Conservation (phyloP, 2,797 vertebrate species). For the Rallus crepitans region DNA sequence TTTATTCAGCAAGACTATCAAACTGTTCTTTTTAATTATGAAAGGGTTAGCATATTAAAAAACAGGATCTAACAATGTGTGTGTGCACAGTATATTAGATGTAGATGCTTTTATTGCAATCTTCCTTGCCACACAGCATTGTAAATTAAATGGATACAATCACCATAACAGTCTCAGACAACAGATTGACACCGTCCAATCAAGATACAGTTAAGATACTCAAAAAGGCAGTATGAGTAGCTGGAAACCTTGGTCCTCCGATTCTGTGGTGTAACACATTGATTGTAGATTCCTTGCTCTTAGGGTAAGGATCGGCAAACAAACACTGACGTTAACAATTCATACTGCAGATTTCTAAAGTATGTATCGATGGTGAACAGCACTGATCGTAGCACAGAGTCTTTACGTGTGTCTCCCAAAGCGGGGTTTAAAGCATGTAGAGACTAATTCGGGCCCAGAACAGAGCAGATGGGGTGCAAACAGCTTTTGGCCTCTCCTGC, state of each 20-base stretch:
- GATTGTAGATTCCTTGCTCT: slow-evolving; percentile 14
- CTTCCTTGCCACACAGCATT: slow-evolving; percentile 21
- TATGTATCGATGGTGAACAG: background rate
- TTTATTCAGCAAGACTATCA: background rate
- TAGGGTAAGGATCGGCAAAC: slow-evolving; percentile 44
- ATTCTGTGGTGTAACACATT: background rate
- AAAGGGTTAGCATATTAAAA: background rate
- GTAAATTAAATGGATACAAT: slow-evolving; percentile 27
- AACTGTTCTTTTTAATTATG: background rate
- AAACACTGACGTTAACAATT: slow-evolving; percentile 24
- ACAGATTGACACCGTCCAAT: slow-evolving; percentile 36
- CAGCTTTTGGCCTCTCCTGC: slow-evolving; percentile 33
- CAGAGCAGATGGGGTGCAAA: background rate
- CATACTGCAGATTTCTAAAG: background rate
- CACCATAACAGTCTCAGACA: slow-evolving; percentile 31
- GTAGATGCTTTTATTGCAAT: slow-evolving; percentile 63
- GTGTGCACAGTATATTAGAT: slow-evolving; percentile 29
- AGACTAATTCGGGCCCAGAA: background rate
- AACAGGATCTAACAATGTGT: slow-evolving; percentile 28
- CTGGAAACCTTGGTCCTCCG: slow-evolving; percentile 32
- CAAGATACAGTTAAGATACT: slow-evolving; percentile 59
- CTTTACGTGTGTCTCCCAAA: background rate
- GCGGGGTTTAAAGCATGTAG: background rate
- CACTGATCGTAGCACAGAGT: slow-evolving; percentile 8
- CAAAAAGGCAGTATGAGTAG: slow-evolving; percentile 61